Base-by-base conservation (phyloP, 2,888 invertebrate genomes). In the Nipponacmea schrenckii region DNA sequence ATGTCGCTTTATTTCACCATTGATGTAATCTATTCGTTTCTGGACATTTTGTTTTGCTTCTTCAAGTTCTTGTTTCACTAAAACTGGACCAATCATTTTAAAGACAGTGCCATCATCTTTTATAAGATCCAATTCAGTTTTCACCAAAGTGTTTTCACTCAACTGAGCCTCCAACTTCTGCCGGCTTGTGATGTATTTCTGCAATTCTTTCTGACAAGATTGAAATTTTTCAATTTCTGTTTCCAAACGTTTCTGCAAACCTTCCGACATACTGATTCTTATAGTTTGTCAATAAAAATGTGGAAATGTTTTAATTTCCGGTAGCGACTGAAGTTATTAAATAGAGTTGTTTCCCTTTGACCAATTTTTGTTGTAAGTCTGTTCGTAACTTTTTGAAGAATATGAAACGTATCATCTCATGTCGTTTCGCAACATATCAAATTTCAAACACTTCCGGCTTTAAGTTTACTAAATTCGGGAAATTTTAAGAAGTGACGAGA, bases 1-100 rank as follows among this genome's bases (percentile, higher is more conserved):
- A 71, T 94, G 92, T 71, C 96, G 91, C 89, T 95, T 92, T 73
- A 93, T 87, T 90, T 94, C 93, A 62, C 90, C 90, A 62, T 88
- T 90, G 72, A 99, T 99, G 89, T 96, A 99, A 83, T 97, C 96
- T 90, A 99, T 96, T 84, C 99, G 92, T 89, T 98, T 98, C 64
- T 92, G 91, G 15, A 99, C 97, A 90, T 96, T 98, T 86, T 95
- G 94, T 84, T 94, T 94, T 0, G 97, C 96, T 88, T 99, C 98
- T 65, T 93, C 93, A 65, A 96, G 90, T 74, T 97, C 96, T 89
- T 98, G 98, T 88, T 96, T 96, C 0, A 99, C 94, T 74, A 99
- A 90, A 50, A 97, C 96, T 0, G 98, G 98, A 0, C 99, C 99
- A 74, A 97, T 95, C 70, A 98, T 91, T 90, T 99, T 99, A 88